Evolutionary conservation across 2,888 invertebrate genomes (phyloP), one percentile per base, ranked within the genome.

Genomic region (Cremastinae sp.): DNA sequence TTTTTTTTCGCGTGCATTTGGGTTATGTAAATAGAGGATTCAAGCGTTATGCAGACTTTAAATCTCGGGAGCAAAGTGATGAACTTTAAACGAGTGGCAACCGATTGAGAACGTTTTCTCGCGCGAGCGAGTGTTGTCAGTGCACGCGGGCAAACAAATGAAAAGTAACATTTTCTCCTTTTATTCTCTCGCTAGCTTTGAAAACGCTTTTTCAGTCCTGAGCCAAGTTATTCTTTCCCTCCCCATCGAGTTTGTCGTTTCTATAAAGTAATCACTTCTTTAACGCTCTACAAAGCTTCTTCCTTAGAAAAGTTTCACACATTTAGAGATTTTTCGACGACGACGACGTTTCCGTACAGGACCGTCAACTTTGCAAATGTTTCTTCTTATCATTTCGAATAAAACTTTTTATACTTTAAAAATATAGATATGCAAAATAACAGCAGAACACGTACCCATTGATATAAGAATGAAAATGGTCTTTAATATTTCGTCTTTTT

Each of bases 181-280:
- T 49, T 22, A 43, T 59, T 55, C 59, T n/a, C n/a, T n/a, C n/a
- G n/a, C n/a, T n/a, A n/a, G n/a, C n/a, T n/a, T n/a, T n/a, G 41
- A 51, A 41, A 41, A 5, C 2, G 12, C 14, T 39, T 12, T 12
- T n/a, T 9, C 7, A 56, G 20, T 47, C 56, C 47, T 0, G 18
- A 56, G 56, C 56, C 37, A 1, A 5, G 18, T 10, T 18, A 12
- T 41, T 20, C 14, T 47, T 47, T 12, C 49, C 9, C 18, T 4
- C 45, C 12, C 53, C 35, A 16, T 9, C 28, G 41, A 56, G 41
- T 49, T 51, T 64, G 64, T 47, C 66, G 68, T 47, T 47, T 61
- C 59, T 47, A 61, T 61, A 22, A 66, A 66, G 71, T 66, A 75
- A 75, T 71, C 66, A 61, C 66, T 71, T 66, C 47, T 55, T 39